Evolutionary conservation across 2,113 vertebrate species (phyloP), one percentile per base, ranked within the genome.

Genomic region (Cephalopterus ornatus): DNA sequence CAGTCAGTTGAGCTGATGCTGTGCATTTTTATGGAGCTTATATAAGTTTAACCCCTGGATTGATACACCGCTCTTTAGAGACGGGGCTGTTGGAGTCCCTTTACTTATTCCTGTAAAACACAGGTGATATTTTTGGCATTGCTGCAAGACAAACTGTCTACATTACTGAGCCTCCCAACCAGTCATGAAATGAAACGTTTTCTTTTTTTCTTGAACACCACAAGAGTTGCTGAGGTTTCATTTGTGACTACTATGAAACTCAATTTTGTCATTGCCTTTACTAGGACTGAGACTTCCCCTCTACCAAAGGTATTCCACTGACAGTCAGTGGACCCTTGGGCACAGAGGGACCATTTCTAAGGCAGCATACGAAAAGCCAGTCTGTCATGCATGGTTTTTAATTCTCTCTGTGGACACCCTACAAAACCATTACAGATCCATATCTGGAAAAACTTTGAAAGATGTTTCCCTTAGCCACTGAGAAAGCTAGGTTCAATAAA

Each of bases 161-260:
- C 80, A 66, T 92, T 74, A 70, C 52, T 74, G 53, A 94, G 46
- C 53, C 44, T 82, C 72, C 33, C 76, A 89, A 85, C 55, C 50
- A 85, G 33, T 73, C 39, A 10, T 49, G 67, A 86, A 88, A 76
- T 61, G 15, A 75, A 96, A 91, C 14, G 5, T 94, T 96, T 97
- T 94, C 81, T 89, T 77, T 62, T 84, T 70, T 24, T 56, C 53
- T 95, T 92, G 77, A 49, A 71, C 28, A 71, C 46, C 16, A 37
- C 59, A 95, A 83, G 68, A 91, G 59, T 76, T 32, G 70, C 96
- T 93, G 95, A 96, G 67, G 86, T 95, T 96, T 97, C 91, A 95
- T 39, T 70, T 95, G 53, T 85, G 66, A 70, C 81, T 61, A 28
- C n/a, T 24, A 10, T 58, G 59, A 81, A 95, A 74, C n/a, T 88